Base-by-base conservation (phyloP, 2,113 vertebrate species). In the Mesembrinibis cayennensis region DNA sequence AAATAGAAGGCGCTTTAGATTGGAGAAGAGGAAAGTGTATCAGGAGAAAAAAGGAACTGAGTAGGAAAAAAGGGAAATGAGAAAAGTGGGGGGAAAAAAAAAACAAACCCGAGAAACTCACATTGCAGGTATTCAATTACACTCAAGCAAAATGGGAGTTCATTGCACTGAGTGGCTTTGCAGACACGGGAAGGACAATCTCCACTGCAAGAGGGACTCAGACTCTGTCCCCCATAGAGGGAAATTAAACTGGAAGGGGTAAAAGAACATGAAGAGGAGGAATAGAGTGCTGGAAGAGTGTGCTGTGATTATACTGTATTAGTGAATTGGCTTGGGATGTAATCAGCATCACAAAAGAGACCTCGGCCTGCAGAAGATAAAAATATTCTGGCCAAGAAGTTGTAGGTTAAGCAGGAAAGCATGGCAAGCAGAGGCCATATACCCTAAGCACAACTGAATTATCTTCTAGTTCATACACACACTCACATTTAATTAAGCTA, bases 401-500 rank as follows among this genome's bases (percentile, higher is more conserved):
- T 89, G 65, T 21, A 80, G 45, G 61, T 61, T 91, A 84, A 95
- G 29, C 69, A 80, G 52, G 17, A 91, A 95, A 90, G 61, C 26
- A n/a, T 38, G 71, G 74, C 40, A 92, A 88, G 59, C 65, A 89
- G 69, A 82, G 36, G 34, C 87, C 40, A 72, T 47, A 61, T 32
- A 95, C 76, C 34, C 59, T 65, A 79, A 79, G 72, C 44, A 84
- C 66, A 96, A 92, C 9, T 44, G 47, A 94, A 94, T 94, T 89
- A 96, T 73, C 49, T 91, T 91, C 85, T 58, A 19, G 7, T 76
- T 91, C 81, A 40, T 93, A 72, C 77, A 85, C 72, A 89, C 6
- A 8, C 70, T 76, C 52, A 49, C 14, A 76, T 80, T 91, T 89
- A 94, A 96, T 96, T 62, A 90, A 92, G 76, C 89, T 95, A 95